These are phyloP conservation scores for Synanthedon vespiformis DNA, from an alignment of 2,888 invertebrate species.

Conservation along the genomic window DNA sequence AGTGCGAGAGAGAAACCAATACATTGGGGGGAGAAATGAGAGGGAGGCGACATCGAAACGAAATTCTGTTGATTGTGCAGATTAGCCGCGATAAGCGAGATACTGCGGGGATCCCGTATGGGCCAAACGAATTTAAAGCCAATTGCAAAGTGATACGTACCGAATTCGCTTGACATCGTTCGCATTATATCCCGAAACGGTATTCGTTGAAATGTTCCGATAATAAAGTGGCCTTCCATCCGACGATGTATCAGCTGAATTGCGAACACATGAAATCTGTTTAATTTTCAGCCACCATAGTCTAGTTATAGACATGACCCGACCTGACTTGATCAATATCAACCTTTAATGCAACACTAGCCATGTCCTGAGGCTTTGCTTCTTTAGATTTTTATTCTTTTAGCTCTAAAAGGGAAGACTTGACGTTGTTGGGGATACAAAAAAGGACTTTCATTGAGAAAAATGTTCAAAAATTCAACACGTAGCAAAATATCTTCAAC, in stretches of 20 bases:
- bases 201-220: not conserved
- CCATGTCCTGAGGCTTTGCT: too few relatives aligned
- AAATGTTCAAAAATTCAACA: too few relatives aligned
- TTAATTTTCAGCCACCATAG: too few relatives aligned
- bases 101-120: not conserved
- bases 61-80: constrained; percentile 1
- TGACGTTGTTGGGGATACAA: too few relatives aligned
- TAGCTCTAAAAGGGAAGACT: too few relatives aligned
- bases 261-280: too few relatives aligned
- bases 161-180: not conserved
- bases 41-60: not conserved
- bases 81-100: not conserved
- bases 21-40: not conserved
- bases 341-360: too few relatives aligned
- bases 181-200: not conserved
- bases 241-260: not conserved
- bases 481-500: too few relatives aligned
- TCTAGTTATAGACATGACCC: too few relatives aligned
- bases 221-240: not conserved
- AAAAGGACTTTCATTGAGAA: too few relatives aligned
- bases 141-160: not conserved
- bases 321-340: too few relatives aligned
- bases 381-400: too few relatives aligned
- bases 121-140: not conserved
- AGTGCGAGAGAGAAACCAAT: not conserved